A percentile compares a stretch with the other conserved stretches of the same genome.
phyloP scores from a whole-genome alignment of 2,888 invertebrate genomes.

The Steinernema carpocapsae region DNA sequence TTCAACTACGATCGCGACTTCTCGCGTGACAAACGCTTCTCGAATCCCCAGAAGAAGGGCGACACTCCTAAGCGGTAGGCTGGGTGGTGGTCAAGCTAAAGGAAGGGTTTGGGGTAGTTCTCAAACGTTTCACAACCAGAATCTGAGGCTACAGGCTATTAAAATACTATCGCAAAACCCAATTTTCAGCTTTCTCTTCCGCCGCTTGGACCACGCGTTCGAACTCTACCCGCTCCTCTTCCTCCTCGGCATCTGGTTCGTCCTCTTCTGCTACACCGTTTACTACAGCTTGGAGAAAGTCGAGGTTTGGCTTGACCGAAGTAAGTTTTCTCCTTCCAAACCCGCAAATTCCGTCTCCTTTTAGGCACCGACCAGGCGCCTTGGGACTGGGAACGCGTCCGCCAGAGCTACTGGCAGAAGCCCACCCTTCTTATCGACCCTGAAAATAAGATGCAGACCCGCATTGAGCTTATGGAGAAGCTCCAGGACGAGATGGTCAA shows the following conservation, averaged over 20 bases:
- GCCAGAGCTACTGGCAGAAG: conserved; percentile 65
- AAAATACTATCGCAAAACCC: too few species aligned
- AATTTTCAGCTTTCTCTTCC: conserved; percentile 51
- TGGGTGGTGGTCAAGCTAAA: background rate
- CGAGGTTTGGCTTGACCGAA: conserved; percentile 66
- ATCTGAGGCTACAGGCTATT: too few species aligned
- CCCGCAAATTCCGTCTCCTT: background rate
- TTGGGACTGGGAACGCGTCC: conserved; percentile 66
- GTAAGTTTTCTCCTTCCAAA: conserved; percentile 41
- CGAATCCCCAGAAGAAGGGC: conserved; percentile 61
- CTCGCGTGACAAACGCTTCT: conserved; percentile 60
- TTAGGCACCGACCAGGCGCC: conserved; percentile 58
- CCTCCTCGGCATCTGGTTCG: conserved; percentile 56
- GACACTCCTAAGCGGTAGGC: conserved; percentile 54
- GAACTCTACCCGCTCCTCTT: conserved; percentile 63
- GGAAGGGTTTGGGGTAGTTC: background rate
- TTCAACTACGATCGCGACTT: conserved; percentile 63
- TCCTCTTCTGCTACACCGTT: conserved; percentile 57
- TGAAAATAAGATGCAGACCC: conserved; percentile 58
- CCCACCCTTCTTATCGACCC: conserved; percentile 61
- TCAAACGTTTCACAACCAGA: too few species aligned
- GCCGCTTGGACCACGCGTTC: conserved; percentile 61
- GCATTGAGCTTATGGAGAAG: conserved; percentile 61
- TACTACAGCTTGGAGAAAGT: conserved; percentile 60
- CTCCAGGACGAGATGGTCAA: conserved; percentile 66